phyloP scores from a whole-genome alignment of 2,797 vertebrate species.

The Eutrigla gurnardus region DNA sequence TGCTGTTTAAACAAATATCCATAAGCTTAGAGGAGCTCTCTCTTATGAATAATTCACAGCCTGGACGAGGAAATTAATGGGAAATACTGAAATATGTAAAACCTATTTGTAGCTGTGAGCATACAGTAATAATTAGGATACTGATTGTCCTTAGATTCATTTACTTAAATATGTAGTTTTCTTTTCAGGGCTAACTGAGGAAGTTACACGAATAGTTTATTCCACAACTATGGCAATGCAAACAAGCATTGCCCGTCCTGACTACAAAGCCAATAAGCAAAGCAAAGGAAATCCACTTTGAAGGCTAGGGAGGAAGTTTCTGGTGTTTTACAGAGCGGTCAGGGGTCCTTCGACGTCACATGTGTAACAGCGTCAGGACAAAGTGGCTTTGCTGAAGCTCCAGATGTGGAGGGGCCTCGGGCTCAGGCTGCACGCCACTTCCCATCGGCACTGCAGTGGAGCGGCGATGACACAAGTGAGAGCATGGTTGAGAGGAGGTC shows the following conservation, averaged over 20 bases:
- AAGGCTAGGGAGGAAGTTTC: constrained; percentile 38
- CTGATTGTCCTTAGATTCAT: constrained; percentile 70
- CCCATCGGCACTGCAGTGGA: constrained; percentile 74
- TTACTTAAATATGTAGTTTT: constrained; percentile 65
- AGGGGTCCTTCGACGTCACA: constrained; percentile 52
- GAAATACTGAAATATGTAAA: constrained; percentile 79
- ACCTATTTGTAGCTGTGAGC: constrained; percentile 77
- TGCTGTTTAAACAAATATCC: constrained; percentile 88
- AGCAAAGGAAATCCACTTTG: constrained; percentile 39
- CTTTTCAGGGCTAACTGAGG: constrained; percentile 41
- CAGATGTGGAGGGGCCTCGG: constrained; percentile 77
- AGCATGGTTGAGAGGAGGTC: constrained; percentile 70
- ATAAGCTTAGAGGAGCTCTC: constrained; percentile 78
- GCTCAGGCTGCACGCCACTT: constrained; percentile 75
- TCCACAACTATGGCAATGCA: constrained; percentile 8
- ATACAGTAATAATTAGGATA: constrained; percentile 74
- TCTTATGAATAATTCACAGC: constrained; percentile 82
- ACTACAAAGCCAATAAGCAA: constrained; percentile 22
- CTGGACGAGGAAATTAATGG: constrained; percentile 71
- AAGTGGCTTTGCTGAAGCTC: constrained; percentile 65
- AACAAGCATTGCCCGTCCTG: constrained; percentile 29
- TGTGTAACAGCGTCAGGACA: constrained; percentile 63
- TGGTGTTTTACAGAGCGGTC: constrained; percentile 45
- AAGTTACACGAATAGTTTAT: constrained; percentile 48
- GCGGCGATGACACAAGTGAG: constrained; percentile 68